Percentiles rank a stretch among this genome's conserved stretches.
Conservation (phyloP, 2,113 vertebrate species). For the Rostratula benghalensis region DNA sequence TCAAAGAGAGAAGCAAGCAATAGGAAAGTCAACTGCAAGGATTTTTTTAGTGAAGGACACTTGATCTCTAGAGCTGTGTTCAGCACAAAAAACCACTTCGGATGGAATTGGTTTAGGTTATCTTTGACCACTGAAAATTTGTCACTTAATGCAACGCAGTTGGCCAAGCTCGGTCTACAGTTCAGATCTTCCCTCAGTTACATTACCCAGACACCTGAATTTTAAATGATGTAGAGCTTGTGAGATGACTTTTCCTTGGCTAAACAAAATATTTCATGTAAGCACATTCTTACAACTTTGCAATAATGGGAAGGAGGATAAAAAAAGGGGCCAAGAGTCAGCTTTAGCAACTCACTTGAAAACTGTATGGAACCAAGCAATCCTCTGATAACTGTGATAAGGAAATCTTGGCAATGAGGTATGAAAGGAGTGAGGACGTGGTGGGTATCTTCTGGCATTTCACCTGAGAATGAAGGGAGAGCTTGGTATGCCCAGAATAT, state of each 20-base stretch:
- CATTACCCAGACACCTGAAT: rapidly evolving
- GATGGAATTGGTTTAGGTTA: neutral
- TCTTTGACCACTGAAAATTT: neutral
- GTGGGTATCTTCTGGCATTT: neutral
- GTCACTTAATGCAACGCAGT: neutral
- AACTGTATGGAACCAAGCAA: neutral
- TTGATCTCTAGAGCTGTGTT: neutral
- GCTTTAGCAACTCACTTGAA: neutral
- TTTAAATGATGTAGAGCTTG: neutral
- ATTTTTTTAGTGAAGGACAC: neutral
- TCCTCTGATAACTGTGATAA: neutral
- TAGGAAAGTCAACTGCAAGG: neutral
- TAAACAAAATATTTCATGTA: neutral
- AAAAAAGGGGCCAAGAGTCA: neutral
- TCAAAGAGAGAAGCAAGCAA: neutral
- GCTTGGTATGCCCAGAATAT: rapidly evolving
- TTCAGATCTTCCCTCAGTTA: neutral
- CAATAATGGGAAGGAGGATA: neutral
- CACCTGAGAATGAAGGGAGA: neutral
- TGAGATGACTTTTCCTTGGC: neutral
- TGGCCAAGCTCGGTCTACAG: neutral
- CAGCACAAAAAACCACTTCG: neutral
- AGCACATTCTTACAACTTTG: neutral
- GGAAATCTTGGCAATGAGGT: neutral
- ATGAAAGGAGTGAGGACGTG: neutral